Evolutionary conservation across 2,797 vertebrate genomes (phyloP).

Genomic region (Pangasius djambal): DNA sequence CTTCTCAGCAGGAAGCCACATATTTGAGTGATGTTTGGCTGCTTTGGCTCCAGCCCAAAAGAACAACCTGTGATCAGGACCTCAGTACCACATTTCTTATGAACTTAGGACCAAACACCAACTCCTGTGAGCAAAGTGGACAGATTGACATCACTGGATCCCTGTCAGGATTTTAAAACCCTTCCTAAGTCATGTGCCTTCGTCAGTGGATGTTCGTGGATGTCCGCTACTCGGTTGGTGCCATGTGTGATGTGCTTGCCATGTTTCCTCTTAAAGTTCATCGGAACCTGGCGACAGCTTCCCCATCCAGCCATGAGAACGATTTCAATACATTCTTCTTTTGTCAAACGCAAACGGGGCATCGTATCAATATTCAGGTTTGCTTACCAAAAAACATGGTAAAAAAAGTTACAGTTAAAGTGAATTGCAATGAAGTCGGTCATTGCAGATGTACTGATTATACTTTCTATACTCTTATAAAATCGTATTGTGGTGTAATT

Average conservation of each 20-base stretch:
- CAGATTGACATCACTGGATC: neutral
- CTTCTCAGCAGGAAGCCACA: slow-evolving; percentile 66
- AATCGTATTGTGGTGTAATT: neutral
- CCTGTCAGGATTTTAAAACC: neutral
- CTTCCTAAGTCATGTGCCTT: neutral
- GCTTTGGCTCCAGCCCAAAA: slow-evolving; percentile 27
- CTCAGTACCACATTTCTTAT: slow-evolving; percentile 8
- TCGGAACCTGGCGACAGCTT: too few relatives aligned
- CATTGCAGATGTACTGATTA: neutral
- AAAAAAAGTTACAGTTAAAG: neutral
- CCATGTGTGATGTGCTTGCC: too few relatives aligned
- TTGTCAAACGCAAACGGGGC: neutral
- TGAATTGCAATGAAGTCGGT: neutral
- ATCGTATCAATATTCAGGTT: neutral
- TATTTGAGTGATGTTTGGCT: slow-evolving; percentile 9
- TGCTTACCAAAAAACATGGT: neutral
- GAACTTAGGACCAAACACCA: neutral
- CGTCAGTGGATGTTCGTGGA: too few relatives aligned
- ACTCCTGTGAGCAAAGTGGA: neutral
- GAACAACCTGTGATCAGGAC: slow-evolving; percentile 29
- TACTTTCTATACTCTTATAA: neutral
- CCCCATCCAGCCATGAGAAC: too few relatives aligned
- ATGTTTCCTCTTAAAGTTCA: too few relatives aligned
- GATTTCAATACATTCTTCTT: too few relatives aligned
- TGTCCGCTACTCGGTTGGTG: too few relatives aligned